These are phyloP conservation scores for Solea solea DNA, from an alignment of 2,113 vertebrate genomes.

Conservation along the genomic window DNA sequence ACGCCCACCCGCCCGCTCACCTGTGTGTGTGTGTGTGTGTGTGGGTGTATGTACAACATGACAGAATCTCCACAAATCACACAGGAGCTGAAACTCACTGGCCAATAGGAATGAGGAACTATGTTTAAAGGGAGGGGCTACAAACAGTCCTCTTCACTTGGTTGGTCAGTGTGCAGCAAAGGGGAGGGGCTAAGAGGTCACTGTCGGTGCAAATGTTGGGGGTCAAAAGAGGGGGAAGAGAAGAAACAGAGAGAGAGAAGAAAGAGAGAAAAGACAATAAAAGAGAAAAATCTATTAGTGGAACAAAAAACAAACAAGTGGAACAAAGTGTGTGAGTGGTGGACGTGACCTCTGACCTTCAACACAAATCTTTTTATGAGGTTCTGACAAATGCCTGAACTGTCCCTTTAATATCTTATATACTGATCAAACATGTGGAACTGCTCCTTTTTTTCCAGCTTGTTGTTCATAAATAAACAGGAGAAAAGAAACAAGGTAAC, in stretches of 20 bases:
- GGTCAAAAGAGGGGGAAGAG: constrained; percentile 17
- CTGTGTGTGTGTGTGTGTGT: not conserved
- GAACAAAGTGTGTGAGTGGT: not conserved
- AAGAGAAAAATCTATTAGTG: constrained; percentile 73
- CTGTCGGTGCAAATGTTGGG: constrained; percentile 64
- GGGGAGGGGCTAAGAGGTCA: constrained; percentile 68
- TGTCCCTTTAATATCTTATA: too few species aligned
- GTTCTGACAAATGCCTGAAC: too few species aligned
- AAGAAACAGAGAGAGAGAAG: constrained; percentile 33
- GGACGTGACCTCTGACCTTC: not conserved
- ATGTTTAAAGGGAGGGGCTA: constrained; percentile 73
- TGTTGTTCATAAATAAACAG: too few species aligned
- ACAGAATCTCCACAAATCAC: constrained; percentile 15
- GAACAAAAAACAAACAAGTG: constrained; percentile 12
- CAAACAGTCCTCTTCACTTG: constrained; percentile 76
- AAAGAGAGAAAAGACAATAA: constrained; percentile 66
- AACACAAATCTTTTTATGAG: too few species aligned
- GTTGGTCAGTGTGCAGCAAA: constrained; percentile 75
- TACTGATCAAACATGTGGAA: too few species aligned
- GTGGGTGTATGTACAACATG: not conserved
- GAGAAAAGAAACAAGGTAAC: too few species aligned
- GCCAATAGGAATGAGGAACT: constrained; percentile 73
- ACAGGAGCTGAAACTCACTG: constrained; percentile 61
- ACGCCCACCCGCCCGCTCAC: too few species aligned
- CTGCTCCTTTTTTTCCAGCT: too few species aligned